These are phyloP conservation scores for Osmoderma eremita DNA, from an alignment of 2,888 invertebrate species.

Conservation along the genomic window DNA sequence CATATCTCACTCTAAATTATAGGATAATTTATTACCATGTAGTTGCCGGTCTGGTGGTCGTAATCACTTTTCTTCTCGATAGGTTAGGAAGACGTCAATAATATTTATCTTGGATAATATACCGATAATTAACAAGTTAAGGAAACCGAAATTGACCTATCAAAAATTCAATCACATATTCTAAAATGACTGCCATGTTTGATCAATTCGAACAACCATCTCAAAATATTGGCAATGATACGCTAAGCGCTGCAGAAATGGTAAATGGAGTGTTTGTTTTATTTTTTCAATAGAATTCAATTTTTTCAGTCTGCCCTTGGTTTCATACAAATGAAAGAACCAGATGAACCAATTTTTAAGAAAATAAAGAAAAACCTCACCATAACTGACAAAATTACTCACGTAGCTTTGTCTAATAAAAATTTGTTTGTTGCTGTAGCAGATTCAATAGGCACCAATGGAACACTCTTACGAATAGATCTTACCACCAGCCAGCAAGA, in stretches of 20 bases:
- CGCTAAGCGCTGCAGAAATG: constrained; percentile 64
- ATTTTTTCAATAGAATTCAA: constrained; percentile 12
- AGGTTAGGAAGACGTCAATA: too few species aligned
- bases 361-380: constrained; percentile 85
- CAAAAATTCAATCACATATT: neutral
- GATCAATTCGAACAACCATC: constrained; percentile 87
- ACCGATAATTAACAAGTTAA: too few species aligned
- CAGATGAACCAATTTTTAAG: constrained; percentile 86
- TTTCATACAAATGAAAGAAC: constrained; percentile 71
- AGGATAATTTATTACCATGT: too few species aligned
- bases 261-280: constrained; percentile 57
- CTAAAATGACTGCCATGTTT: constrained; percentile 80
- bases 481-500: constrained; percentile 40
- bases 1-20: too few species aligned
- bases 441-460: constrained; percentile 64
- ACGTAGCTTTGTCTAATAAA: constrained; percentile 84
- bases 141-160: too few species aligned
- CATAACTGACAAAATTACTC: constrained; percentile 81
- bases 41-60: too few species aligned
- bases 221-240: constrained; percentile 65
- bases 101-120: too few species aligned
- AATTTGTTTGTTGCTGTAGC: constrained; percentile 86
- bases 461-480: constrained; percentile 82
- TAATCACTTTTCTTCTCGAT: too few species aligned
- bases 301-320: constrained; percentile 63